Conservation (phyloP, 2,113 vertebrate species). For the Notechis scutatus region DNA sequence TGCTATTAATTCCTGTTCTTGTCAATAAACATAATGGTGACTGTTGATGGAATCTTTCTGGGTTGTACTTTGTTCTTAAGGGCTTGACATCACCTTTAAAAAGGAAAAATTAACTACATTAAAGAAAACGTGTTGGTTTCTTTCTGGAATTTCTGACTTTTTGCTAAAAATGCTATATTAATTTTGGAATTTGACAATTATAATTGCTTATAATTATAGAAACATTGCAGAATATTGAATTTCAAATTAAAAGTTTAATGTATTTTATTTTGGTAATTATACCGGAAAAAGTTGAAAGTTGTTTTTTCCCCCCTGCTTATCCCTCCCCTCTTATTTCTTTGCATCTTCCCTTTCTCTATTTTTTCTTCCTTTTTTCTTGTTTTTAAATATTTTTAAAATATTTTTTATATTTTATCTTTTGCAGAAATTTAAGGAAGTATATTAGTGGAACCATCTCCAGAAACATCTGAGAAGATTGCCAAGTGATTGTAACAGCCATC, state of each 20-base stretch:
- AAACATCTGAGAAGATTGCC: neutral
- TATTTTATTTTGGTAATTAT: neutral
- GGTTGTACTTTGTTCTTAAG: neutral
- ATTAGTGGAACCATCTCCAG: neutral
- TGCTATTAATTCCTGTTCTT: neutral
- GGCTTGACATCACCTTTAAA: neutral
- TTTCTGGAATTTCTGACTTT: neutral
- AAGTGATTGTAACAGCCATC: neutral
- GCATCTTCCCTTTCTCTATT: neutral
- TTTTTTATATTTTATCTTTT: neutral
- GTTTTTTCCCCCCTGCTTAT: neutral
- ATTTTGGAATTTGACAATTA: neutral
- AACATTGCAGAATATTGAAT: neutral
- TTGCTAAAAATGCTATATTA: neutral
- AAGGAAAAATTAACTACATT: neutral
- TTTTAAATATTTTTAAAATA: neutral
- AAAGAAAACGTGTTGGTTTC: neutral
- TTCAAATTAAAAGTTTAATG: neutral
- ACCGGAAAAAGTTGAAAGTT: neutral
- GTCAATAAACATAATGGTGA: neutral
- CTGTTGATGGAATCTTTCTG: neutral
- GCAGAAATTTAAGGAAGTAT: neutral
- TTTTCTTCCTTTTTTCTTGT: neutral
- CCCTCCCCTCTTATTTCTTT: neutral
- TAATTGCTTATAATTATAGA: neutral